phyloP scores from a whole-genome alignment of 2,888 invertebrate species.

The Dione juno region DNA sequence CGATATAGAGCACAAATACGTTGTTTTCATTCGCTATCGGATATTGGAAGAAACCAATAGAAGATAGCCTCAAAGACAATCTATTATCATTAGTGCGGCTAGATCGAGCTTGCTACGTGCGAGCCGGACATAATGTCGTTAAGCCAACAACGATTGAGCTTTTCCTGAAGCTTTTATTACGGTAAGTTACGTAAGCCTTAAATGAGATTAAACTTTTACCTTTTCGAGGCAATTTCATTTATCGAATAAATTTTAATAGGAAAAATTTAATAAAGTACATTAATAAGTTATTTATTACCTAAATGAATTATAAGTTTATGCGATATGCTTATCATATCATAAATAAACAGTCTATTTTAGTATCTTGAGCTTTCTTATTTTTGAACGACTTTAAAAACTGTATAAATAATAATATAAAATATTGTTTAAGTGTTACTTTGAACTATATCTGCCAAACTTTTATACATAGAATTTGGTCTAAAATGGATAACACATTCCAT shows the following conservation, averaged over 20 bases:
- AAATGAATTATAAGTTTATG: too few species aligned
- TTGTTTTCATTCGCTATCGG: constrained; percentile 32
- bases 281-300: too few species aligned
- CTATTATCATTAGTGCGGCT: constrained; percentile 53
- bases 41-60: constrained; percentile 36
- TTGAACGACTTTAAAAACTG: too few species aligned
- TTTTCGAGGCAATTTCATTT: constrained; percentile 6
- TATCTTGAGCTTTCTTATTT: too few species aligned
- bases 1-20: constrained; percentile 4
- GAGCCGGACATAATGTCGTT: constrained; percentile 44
- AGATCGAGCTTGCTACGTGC: constrained; percentile 47
- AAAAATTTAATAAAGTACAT: constrained; percentile 3
- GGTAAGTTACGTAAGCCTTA: constrained; percentile 33
- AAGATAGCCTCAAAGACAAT: constrained; percentile 48
- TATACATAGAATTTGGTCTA: too few species aligned
- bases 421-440: too few species aligned
- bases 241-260: neutral
- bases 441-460: too few species aligned
- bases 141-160: constrained; percentile 41
- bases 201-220: constrained; percentile 27
- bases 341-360: too few species aligned
- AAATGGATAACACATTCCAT: too few species aligned
- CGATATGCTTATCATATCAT: too few species aligned
- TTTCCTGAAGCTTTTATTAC: constrained; percentile 38
- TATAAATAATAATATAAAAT: too few species aligned